Conservation (phyloP, 2,113 vertebrate genomes). For the Salvelinus fontinalis region DNA sequence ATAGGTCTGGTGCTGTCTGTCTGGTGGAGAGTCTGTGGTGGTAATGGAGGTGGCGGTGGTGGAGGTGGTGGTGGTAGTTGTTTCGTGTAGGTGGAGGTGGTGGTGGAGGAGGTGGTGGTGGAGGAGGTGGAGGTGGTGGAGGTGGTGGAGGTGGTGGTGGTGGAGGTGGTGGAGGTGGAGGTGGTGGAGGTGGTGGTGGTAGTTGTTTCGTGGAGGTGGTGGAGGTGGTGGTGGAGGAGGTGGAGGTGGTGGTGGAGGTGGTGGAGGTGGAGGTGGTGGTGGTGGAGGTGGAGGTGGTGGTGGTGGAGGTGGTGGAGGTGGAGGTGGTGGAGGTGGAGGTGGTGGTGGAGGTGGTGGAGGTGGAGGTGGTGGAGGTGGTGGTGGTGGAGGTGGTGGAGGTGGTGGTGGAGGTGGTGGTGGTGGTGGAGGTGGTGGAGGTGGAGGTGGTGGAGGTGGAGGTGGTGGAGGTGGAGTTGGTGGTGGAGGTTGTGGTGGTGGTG, state of each 20-base stretch:
- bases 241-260: no score
- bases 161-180: neutral
- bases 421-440: constrained; percentile 4
- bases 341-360: neutral
- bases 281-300: constrained; percentile 21
- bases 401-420: constrained; percentile 28
- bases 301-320: neutral
- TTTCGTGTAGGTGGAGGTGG: neutral
- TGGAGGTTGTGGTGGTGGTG: neutral
- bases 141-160: neutral
- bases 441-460: no score
- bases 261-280: neutral
- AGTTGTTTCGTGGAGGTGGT: neutral
- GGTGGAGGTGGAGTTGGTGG: neutral
- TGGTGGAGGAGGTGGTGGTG: neutral
- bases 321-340: rapidly evolving
- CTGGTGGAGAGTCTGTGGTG: neutral
- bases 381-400: neutral
- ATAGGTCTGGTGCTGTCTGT: no score
- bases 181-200: neutral
- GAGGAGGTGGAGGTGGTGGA: neutral
- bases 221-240: neutral
- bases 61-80: neutral
- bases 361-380: neutral
- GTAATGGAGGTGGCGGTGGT: neutral